phyloP scores from a whole-genome alignment of 2,113 vertebrate species.

The Prochilodus magdalenae region DNA sequence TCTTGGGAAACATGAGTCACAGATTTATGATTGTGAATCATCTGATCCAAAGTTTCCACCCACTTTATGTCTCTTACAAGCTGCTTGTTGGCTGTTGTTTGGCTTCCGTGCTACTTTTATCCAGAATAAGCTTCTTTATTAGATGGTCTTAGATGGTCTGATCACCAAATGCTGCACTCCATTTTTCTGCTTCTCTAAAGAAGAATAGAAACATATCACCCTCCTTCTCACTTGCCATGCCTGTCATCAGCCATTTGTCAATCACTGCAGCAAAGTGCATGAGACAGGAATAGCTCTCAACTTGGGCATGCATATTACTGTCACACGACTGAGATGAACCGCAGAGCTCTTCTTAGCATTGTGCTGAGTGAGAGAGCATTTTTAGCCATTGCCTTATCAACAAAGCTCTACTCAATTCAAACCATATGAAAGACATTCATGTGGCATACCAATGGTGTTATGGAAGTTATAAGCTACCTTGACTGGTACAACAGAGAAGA shows the following conservation, averaged over 20 bases:
- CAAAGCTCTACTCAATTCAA: constrained; percentile 31
- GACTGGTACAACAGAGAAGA: background rate
- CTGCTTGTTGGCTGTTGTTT: constrained; percentile 11
- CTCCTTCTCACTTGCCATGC: background rate
- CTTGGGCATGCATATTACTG: background rate
- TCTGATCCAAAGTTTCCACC: constrained; percentile 55
- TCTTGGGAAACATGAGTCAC: constrained; percentile 57
- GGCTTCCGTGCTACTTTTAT: constrained; percentile 11
- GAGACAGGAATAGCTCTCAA: constrained; percentile 38
- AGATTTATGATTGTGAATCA: constrained; percentile 65
- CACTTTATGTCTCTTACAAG: background rate
- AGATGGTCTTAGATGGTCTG: background rate
- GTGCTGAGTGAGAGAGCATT: constrained; percentile 55
- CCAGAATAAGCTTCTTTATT: background rate
- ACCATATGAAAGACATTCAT: background rate
- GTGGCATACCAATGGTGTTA: background rate
- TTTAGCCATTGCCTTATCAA: constrained; percentile 58
- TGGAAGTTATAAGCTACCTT: background rate
- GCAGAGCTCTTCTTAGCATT: constrained; percentile 43
- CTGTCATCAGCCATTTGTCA: background rate
- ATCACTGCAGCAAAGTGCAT: background rate
- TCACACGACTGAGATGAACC: background rate
- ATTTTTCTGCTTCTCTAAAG: background rate
- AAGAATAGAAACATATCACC: background rate
- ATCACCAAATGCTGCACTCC: too few species aligned